Evolutionary conservation across 2,888 invertebrate species (phyloP), one percentile per base, ranked within the genome.

Genomic region (Gastrophysa polygoni): DNA sequence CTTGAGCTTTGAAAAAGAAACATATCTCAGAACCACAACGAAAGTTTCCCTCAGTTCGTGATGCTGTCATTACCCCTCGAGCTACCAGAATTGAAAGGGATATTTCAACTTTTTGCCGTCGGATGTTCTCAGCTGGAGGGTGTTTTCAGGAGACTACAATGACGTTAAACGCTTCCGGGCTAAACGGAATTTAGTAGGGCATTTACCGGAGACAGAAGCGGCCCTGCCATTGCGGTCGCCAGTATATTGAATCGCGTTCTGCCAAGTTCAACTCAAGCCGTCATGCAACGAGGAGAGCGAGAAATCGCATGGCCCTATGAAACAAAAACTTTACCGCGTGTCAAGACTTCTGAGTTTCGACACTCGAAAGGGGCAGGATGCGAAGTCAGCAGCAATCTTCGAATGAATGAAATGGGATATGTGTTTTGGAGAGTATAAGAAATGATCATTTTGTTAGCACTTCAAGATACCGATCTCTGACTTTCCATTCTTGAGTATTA

Each of bases 71-170:
- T 57, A 47, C 52, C 52, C 57, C 49, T 58, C 57, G n/a, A 61
- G 58, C 59, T 57, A 64, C 59, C 61, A 43, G 64, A 64, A 61
- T 61, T 64, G 64, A 64, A 64, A 61, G 66, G 66, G 64, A 64
- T 64, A 59, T 63, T 63, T 63, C 51, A 63, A 56, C 47, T 61
- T 64, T 67, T 61, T 64, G 60, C 48, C 63, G 54, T 54, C 66
- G 61, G 66, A 63, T 66, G 60, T 61, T 54, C 59, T 56, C 57
- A 52, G 54, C 57, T 64, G 48, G 52, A 61, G 50, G 54, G 59
- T 49, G 59, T 57, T 67, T 62, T 55, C 51, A 60, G 55, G 56
- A 49, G 56, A 57, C 56, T 62, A 64, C 64, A 62, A 64, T 62
- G 60, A 64, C 62, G 57, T 58, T 61, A 59, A 64, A 62, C 59